A percentile compares a stretch with the other conserved stretches of the same genome.
Evolutionary conservation across 2,888 invertebrate species (phyloP).

Genomic region (Seira sanloemensis): DNA sequence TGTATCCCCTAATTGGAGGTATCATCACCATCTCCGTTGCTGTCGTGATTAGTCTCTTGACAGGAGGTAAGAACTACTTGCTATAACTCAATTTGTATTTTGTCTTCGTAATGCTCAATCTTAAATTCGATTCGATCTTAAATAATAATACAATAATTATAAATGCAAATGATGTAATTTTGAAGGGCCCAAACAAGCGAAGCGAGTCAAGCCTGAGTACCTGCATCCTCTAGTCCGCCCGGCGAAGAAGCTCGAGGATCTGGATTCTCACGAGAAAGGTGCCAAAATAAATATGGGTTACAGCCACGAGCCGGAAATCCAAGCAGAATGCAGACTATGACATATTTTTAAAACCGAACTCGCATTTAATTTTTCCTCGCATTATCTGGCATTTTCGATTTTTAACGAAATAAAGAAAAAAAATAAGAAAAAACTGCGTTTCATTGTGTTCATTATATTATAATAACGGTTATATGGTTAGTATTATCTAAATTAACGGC

Average conservation of each 20-base stretch:
- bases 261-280: neutral
- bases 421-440: too few relatives aligned
- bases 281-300: neutral
- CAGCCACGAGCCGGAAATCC: neutral
- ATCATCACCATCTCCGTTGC: slow-evolving; percentile 57
- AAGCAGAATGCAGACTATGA: neutral
- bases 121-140: too few relatives aligned
- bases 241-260: neutral
- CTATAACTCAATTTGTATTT: neutral
- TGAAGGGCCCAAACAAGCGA: neutral
- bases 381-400: too few relatives aligned
- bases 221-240: neutral
- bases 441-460: too few relatives aligned
- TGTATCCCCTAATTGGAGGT: slow-evolving; percentile 65
- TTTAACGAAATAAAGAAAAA: too few relatives aligned
- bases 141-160: too few relatives aligned
- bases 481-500: too few relatives aligned
- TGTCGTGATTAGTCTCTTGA: slow-evolving; percentile 46
- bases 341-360: neutral
- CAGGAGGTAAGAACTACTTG: too few relatives aligned
- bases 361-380: neutral
- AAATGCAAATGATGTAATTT: neutral
- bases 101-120: too few relatives aligned
- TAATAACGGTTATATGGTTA: too few relatives aligned
- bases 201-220: neutral